Conservation (phyloP, 2,113 vertebrate species). For the Cyanoderma ruficeps region DNA sequence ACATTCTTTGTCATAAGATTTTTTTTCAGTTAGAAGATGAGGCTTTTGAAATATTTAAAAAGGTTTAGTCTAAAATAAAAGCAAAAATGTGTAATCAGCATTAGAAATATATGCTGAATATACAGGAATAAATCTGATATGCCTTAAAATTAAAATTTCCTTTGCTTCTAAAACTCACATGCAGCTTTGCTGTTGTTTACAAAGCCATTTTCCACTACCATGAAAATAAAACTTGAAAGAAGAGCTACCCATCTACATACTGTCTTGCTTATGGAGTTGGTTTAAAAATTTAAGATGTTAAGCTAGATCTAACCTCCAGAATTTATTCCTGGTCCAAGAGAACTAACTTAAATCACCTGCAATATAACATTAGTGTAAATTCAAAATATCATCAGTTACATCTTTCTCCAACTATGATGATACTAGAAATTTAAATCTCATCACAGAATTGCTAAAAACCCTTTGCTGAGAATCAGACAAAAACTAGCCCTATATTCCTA, state of each 20-base stretch:
- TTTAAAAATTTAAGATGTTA: background rate
- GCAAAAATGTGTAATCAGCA: background rate
- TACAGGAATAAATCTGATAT: background rate
- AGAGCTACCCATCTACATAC: background rate
- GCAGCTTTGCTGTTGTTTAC: background rate
- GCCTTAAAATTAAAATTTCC: background rate
- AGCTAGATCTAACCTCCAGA: background rate
- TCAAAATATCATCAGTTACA: background rate
- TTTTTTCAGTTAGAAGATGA: background rate
- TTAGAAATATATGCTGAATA: background rate
- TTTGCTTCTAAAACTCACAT: background rate
- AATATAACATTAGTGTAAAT: background rate
- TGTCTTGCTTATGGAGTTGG: background rate
- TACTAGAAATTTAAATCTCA: background rate
- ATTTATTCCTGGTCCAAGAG: background rate
- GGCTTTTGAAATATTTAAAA: background rate
- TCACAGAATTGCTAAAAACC: background rate
- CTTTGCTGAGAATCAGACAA: background rate
- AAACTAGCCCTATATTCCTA: background rate
- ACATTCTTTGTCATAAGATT: background rate
- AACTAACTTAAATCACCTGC: background rate
- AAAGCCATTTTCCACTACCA: background rate
- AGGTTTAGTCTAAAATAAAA: background rate
- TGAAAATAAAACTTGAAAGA: background rate
- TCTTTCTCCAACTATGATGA: background rate